Base-by-base conservation (phyloP, 2,797 vertebrate genomes). In the Australoheros facetus region DNA sequence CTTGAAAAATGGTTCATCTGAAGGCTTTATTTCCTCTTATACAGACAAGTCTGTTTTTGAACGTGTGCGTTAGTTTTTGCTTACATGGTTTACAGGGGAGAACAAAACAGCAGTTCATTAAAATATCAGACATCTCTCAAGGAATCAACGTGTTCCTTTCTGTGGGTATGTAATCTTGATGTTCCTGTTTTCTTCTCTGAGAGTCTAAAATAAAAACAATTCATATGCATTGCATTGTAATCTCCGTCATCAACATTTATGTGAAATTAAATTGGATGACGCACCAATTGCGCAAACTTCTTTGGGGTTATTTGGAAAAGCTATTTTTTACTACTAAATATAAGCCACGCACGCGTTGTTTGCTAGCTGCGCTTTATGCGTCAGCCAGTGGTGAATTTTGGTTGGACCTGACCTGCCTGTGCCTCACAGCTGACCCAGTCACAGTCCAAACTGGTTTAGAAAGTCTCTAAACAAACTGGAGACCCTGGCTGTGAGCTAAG, bases 401-500 rank as follows among this genome's bases (percentile, higher is more conserved):
- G 79, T 76, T 76, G 39, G 53, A 59, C 82, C 71, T 77, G 78
- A 86, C 71, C 56, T 57, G 75, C 21, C 55, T 81, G 77, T 79
- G 77, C 58, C 79, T 80, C 75, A 74, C 78, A 81, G 75, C 32
- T 78, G 72, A 83, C 73, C 54, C 54, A 78, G 85, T 80, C 80
- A 23, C 86, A 82, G 59, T 88, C 77, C 71, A 78, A 84, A 72
- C 23, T 19, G 66, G 69, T 80, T 87, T 55, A 37, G 80, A 77
- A 59, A 75, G 56, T 71, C 28, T 88, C 75, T 77, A 89, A 88
- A 89, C 84, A 88, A 79, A 85, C 73, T 5, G 11, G 58, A 88
- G 75, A 71, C 17, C 1, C 26, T 80, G 75, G 55, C 62, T 59
- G 53, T 37, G 58, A 62, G 78, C 70, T 80, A 87, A 48, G 26